Base-by-base conservation (phyloP, 2,113 vertebrate species). In the Papio anubis region DNA sequence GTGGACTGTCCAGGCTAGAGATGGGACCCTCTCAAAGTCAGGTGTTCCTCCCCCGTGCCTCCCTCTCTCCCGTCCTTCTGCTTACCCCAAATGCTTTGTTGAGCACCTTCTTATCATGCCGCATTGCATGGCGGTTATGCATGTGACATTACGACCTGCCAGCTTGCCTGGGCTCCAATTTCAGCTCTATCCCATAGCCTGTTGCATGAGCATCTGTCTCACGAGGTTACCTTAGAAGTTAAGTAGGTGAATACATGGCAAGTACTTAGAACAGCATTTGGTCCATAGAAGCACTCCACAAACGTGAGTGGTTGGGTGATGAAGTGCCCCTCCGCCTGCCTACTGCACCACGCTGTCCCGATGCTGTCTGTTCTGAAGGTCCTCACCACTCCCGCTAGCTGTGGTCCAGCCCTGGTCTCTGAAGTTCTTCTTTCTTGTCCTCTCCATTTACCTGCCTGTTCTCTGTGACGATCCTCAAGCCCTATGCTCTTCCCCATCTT, bases 281-380 rank as follows among this genome's bases (percentile, higher is more conserved):
- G 61, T 64, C 25, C 55, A 2, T 8, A 20, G 90, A 35, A 57
- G 48, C 3, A 1, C 6, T n/a, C 75, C 11, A 2, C n/a, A 25
- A 23, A 2, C 0, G 5, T n/a, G 3, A n/a, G 43, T 5, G 35
- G 43, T 27, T 13, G 8, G 2, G 11, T 17, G 11, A 3, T 27
- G 6, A 2, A 21, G 52, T n/a, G 45, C 70, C 16, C 3, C 30
- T 13, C 38, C 30, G 16, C 25, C 4, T 32, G 10, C 9, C 78
- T 5, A 1, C 2, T 21, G 59, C 3, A 13, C 73, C 40, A 6
- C 1, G 3, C 68, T 20, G 59, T 20, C 48, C 50, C 73, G 3
- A 35, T 35, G 12, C 32, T 35, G 80, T 6, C 16, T 11, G 8
- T 61, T 27, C 75, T 11, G 11, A 80, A 59, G 55, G 11, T 20